Percentiles rank a stretch among this genome's conserved stretches.
phyloP scores from a whole-genome alignment of 2,113 vertebrate genomes.

The Ursus arctos region DNA sequence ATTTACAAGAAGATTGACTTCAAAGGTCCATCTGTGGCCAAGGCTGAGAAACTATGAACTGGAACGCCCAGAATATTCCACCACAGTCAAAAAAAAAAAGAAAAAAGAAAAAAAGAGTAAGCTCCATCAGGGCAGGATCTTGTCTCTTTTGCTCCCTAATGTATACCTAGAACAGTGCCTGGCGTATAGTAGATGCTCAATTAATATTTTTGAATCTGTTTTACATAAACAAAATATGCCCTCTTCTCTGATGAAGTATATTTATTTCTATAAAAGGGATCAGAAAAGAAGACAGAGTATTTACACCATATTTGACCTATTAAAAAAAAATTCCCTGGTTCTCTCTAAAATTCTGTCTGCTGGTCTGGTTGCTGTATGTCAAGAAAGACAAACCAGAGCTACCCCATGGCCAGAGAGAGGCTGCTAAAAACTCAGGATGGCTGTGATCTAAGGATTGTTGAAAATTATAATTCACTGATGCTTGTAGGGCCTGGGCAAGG shows the following conservation, averaged over 20 bases:
- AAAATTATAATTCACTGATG: background rate
- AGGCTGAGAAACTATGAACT: background rate
- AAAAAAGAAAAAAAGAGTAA: background rate
- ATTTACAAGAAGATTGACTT: background rate
- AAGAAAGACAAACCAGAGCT: background rate
- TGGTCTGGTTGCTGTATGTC: background rate
- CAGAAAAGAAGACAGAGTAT: background rate
- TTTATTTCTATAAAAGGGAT: constrained; percentile 5
- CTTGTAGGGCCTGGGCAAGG: background rate
- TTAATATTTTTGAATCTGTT: background rate
- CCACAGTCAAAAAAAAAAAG: background rate
- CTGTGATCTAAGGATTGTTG: background rate
- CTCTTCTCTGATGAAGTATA: background rate
- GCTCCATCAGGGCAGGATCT: background rate
- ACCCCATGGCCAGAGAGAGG: accelerated
- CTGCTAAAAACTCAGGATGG: background rate
- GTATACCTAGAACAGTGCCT: background rate
- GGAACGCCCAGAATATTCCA: background rate
- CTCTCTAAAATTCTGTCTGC: background rate
- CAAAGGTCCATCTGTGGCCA: background rate
- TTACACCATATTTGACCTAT: background rate
- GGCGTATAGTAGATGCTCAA: background rate
- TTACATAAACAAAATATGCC: background rate
- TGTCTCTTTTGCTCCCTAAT: background rate
- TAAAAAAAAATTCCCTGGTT: background rate